phyloP scores from a whole-genome alignment of 2,113 vertebrate species.

The Petaurus breviceps region DNA sequence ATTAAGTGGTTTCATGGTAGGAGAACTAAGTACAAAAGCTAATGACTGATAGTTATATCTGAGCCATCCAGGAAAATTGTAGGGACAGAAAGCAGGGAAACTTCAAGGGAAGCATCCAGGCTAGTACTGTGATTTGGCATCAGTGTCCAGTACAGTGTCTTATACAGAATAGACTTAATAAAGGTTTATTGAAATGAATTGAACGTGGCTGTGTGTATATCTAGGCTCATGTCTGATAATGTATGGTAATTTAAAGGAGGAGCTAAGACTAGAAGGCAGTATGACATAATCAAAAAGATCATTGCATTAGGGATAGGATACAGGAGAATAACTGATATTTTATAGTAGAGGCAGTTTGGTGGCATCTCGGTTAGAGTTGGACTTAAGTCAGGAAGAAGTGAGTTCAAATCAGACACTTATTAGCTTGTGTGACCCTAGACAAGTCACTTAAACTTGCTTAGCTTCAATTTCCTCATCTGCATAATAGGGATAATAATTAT shows the following conservation, averaged over 20 bases:
- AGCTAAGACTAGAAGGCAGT: not conserved
- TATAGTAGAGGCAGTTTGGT: not conserved
- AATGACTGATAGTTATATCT: constrained; percentile 59
- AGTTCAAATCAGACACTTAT: not conserved
- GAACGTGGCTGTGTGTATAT: not conserved
- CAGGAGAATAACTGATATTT: not conserved
- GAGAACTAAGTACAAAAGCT: constrained; percentile 59
- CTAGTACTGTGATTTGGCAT: not conserved
- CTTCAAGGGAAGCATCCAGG: constrained; percentile 24
- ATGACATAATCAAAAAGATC: not conserved
- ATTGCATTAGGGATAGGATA: not conserved
- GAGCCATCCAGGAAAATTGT: constrained; percentile 50
- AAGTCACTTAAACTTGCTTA: not conserved
- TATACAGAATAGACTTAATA: no score
- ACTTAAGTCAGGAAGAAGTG: not conserved
- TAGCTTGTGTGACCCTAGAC: not conserved
- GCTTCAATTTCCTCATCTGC: not conserved
- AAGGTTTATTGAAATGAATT: not conserved
- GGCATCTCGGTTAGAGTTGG: not conserved
- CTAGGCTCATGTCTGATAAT: not conserved
- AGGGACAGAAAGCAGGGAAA: constrained; percentile 36
- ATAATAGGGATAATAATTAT: not conserved
- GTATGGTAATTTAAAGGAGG: not conserved
- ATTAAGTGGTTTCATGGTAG: constrained; percentile 67
- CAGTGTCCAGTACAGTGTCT: not conserved